These are phyloP conservation scores for Lepisosteus osseus DNA, from an alignment of 2,113 vertebrate species.

Conservation along the genomic window DNA sequence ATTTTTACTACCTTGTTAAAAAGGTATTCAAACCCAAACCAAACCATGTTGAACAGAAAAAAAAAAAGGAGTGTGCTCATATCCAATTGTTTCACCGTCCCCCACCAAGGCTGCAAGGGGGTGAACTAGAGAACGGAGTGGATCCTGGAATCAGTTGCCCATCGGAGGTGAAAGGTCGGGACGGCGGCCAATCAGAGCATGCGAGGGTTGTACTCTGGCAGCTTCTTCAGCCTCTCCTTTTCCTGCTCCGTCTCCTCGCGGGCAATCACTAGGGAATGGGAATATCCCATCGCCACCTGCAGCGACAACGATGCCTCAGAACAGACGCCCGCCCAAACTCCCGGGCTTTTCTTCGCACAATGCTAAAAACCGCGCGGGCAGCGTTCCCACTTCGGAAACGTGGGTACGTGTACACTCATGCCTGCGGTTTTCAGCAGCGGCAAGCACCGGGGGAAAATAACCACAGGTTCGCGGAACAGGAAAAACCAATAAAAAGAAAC, in stretches of 20 bases:
- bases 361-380: no score
- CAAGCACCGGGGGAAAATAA: no score
- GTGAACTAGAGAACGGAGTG: conserved; percentile 37
- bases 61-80: conserved; percentile 23
- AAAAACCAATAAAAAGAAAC: no score
- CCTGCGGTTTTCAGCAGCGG: no score
- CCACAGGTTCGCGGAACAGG: no score
- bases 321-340: no score
- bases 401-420: no score
- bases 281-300: conserved; percentile 91
- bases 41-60: no score
- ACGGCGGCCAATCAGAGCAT: conserved; percentile 70
- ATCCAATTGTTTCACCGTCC: conserved; percentile 28
- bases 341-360: no score
- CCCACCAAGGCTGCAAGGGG: conserved; percentile 27
- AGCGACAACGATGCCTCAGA: neutral
- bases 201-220: conserved; percentile 93
- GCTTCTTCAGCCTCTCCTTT: conserved; percentile 82
- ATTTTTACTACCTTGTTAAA: conserved; percentile 18
- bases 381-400: no score
- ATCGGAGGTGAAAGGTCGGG: conserved; percentile 22
- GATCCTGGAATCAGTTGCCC: conserved; percentile 45
- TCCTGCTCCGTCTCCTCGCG: conserved; percentile 81
- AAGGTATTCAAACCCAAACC: no score
- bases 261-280: conserved; percentile 84